Percentiles rank a stretch among this genome's conserved stretches.
Evolutionary conservation across 2,113 vertebrate genomes (phyloP).

Genomic region (Casuarius casuarius): DNA sequence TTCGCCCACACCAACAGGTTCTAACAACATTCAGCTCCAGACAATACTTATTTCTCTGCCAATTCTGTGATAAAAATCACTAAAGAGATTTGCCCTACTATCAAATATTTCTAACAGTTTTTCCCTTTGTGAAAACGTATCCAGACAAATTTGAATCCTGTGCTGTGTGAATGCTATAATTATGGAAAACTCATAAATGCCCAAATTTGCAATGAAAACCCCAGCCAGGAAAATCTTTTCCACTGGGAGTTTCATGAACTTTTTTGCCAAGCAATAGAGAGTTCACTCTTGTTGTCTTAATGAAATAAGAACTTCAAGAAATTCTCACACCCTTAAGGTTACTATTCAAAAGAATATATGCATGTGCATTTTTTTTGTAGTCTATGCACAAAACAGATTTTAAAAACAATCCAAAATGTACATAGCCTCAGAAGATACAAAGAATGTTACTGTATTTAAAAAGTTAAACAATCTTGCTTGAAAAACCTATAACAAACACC

Average conservation of each 20-base stretch:
- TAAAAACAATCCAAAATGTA: not conserved
- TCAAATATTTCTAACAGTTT: not conserved
- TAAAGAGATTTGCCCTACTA: not conserved
- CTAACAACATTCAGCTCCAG: not conserved
- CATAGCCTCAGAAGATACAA: not conserved
- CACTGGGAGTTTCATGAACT: not conserved
- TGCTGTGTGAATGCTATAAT: not conserved
- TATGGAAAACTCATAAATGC: not conserved
- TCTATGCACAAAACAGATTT: not conserved
- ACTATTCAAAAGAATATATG: not conserved
- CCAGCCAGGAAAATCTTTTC: slow-evolving; percentile 7
- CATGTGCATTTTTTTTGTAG: not conserved
- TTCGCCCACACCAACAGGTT: not conserved
- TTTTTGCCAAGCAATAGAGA: not conserved
- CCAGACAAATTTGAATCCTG: not conserved
- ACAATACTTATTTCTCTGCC: not conserved
- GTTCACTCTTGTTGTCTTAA: not conserved
- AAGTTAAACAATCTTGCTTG: not conserved
- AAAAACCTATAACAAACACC: not conserved
- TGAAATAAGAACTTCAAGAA: not conserved
- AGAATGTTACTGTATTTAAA: not conserved
- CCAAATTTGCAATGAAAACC: not conserved
- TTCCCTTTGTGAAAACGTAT: slow-evolving; percentile 5
- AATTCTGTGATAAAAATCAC: not conserved
- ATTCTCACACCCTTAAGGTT: not conserved